Conservation (phyloP, 2,113 vertebrate genomes). For the Apeltes quadracus region DNA sequence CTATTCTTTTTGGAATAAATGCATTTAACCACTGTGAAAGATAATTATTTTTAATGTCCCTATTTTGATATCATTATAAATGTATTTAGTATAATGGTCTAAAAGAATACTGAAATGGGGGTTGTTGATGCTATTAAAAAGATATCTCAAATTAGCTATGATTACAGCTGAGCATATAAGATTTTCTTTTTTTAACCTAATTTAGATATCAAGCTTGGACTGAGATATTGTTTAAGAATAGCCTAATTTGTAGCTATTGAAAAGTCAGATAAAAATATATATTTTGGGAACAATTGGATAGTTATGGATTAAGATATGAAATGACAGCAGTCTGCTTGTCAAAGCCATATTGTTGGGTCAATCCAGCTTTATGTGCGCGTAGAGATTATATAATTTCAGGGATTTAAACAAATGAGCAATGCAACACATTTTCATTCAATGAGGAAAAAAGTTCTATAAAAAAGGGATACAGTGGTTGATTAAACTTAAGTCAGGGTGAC, state of each 20-base stretch:
- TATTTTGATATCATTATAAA: background rate
- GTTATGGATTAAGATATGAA: background rate
- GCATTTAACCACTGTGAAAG: too few relatives aligned
- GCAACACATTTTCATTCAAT: background rate
- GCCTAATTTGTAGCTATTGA: background rate
- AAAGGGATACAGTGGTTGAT: background rate
- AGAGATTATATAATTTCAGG: background rate
- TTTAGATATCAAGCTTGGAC: background rate
- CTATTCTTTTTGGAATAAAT: background rate
- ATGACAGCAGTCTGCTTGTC: background rate
- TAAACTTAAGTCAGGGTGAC: background rate
- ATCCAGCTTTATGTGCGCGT: background rate
- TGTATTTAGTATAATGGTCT: background rate
- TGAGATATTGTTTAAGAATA: background rate
- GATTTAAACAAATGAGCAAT: background rate
- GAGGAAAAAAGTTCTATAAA: background rate
- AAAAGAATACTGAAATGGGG: background rate
- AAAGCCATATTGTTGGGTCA: slow-evolving; percentile 4
- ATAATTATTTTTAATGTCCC: background rate
- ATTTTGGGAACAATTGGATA: background rate
- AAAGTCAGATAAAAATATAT: background rate
- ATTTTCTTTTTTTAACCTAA: background rate
- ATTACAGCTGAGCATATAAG: background rate
- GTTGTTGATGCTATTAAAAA: background rate
- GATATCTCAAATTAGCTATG: background rate